A percentile compares a stretch with the other conserved stretches of the same genome.
Evolutionary conservation across 2,888 invertebrate species (phyloP).

Genomic region (Physocephala rufipes): DNA sequence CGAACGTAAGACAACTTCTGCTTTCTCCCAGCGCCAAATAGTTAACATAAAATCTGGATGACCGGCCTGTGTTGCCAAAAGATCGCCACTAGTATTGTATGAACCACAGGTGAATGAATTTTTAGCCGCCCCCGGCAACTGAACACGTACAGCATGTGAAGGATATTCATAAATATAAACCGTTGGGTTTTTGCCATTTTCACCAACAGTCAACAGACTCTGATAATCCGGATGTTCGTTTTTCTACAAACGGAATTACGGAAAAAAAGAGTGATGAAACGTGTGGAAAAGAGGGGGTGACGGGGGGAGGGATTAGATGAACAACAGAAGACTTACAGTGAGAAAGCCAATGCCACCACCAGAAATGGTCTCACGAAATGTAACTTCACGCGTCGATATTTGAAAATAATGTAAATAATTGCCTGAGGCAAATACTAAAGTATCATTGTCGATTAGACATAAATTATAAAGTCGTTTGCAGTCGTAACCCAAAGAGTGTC

Average conservation of each 20-base stretch:
- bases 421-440: slow-evolving; percentile 82
- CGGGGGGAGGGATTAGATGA: neutral
- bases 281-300: neutral
- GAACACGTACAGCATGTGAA: slow-evolving; percentile 75
- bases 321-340: slow-evolving; percentile 65
- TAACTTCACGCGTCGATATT: slow-evolving; percentile 72
- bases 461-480: slow-evolving; percentile 83
- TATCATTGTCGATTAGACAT: slow-evolving; percentile 77
- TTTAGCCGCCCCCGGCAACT: slow-evolving; percentile 81
- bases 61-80: slow-evolving; percentile 77
- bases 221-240: slow-evolving; percentile 70
- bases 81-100: slow-evolving; percentile 82
- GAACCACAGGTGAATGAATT: slow-evolving; percentile 77
- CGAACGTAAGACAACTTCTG: slow-evolving; percentile 78
- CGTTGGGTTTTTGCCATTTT: slow-evolving; percentile 77
- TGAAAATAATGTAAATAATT: slow-evolving; percentile 82
- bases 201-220: slow-evolving; percentile 82
- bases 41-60: slow-evolving; percentile 89
- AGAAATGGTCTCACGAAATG: slow-evolving; percentile 77
- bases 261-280: neutral
- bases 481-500: slow-evolving; percentile 88
- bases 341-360: slow-evolving; percentile 86
- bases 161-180: slow-evolving; percentile 89
- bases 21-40: slow-evolving; percentile 87
- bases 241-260: slow-evolving; percentile 66